Conservation (phyloP, 2,888 invertebrate species). For the Nomada ferruginata region DNA sequence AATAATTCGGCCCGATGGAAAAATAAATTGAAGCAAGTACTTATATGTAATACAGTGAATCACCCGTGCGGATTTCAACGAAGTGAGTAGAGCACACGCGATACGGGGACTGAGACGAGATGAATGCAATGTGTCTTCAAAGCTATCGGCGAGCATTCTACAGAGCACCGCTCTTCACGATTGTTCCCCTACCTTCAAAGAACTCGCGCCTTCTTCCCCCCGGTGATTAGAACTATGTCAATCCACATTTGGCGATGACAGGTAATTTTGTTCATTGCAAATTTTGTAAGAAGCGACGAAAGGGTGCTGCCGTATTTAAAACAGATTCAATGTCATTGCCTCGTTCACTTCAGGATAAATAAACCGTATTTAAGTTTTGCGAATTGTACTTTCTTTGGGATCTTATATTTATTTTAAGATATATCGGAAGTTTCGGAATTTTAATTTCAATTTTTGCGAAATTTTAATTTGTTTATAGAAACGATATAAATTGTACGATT, state of each 20-base stretch:
- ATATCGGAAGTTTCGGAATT: no score
- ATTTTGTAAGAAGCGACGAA: not conserved
- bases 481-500: no score
- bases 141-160: slow-evolving; percentile 63
- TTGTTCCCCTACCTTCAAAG: slow-evolving; percentile 57
- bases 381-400: no score
- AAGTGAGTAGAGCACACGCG: slow-evolving; percentile 74
- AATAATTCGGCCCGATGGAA: no score
- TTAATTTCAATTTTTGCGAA: no score
- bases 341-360: not conserved
- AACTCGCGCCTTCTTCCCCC: not conserved
- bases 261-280: not conserved
- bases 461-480: no score
- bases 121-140: slow-evolving; percentile 67
- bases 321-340: not conserved
- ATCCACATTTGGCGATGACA: not conserved
- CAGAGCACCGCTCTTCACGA: slow-evolving; percentile 60
- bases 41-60: slow-evolving; percentile 21
- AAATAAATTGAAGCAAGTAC: not conserved
- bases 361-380: no score
- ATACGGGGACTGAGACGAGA: slow-evolving; percentile 76
- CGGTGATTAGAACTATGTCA: not conserved
- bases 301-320: not conserved
- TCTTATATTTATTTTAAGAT: no score
- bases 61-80: slow-evolving; percentile 62